Evolutionary conservation across 1,140 invertebrate genomes (phyloP).

Genomic region (Chelonus insularis): DNA sequence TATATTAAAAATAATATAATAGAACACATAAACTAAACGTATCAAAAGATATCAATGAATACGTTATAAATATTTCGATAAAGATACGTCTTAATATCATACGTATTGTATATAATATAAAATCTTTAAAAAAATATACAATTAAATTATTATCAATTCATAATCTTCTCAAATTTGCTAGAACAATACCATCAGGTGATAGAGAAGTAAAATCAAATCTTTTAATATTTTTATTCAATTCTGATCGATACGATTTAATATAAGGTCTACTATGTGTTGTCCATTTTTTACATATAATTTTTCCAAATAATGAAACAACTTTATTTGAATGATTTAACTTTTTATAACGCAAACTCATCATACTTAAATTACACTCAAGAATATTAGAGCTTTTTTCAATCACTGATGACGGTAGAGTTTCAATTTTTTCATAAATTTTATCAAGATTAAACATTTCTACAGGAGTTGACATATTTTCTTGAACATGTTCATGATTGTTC

Average conservation of each 20-base stretch:
- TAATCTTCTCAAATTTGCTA: conserved; percentile 39
- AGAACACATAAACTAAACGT: too few species aligned
- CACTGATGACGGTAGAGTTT: conserved; percentile 14
- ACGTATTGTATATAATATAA: too few species aligned
- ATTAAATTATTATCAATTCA: conserved; percentile 1
- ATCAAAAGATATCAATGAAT: too few species aligned
- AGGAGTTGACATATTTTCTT: background rate
- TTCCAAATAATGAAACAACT: conserved; percentile 57
- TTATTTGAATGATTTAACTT: conserved; percentile 35
- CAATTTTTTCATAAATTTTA: conserved; percentile 11
- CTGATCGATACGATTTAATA: conserved; percentile 22
- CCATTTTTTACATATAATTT: conserved; percentile 57
- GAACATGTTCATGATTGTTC: background rate
- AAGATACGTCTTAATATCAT: too few species aligned
- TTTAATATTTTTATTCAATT: conserved; percentile 33
- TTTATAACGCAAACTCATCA: conserved; percentile 33
- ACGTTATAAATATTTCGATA: too few species aligned
- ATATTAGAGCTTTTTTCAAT: background rate
- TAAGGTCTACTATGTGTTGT: conserved; percentile 37
- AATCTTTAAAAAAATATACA: background rate
- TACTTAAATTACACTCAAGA: conserved; percentile 43
- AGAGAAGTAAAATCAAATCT: conserved; percentile 65
- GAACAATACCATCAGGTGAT: conserved; percentile 65
- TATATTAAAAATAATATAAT: too few species aligned
- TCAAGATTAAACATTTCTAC: conserved; percentile 12